These are phyloP conservation scores for Caenorhabditis sulstoni DNA, from an alignment of 2,888 invertebrate genomes.

Conservation along the genomic window DNA sequence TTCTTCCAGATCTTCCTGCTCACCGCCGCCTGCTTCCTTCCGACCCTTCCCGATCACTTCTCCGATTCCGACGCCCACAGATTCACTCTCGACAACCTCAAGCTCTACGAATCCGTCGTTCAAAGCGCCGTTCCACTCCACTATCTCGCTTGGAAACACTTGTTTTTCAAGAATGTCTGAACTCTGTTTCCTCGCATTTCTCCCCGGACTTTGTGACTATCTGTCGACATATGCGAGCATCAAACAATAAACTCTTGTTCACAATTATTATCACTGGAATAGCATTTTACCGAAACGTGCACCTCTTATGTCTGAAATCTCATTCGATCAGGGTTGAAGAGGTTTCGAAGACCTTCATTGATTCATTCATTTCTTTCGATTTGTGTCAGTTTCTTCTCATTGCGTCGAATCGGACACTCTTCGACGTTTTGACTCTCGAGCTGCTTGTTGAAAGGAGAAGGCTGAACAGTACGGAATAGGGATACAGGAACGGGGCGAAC, in stretches of 20 bases:
- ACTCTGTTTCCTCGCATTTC: neutral
- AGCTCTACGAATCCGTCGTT: constrained; percentile 41
- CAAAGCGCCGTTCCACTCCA: constrained; percentile 45
- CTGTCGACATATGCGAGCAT: neutral
- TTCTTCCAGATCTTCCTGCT: constrained; percentile 37
- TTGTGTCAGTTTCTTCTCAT: constrained; percentile 10
- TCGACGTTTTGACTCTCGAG: neutral
- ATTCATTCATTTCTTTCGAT: no score
- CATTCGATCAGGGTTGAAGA: no score
- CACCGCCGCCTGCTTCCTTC: constrained; percentile 31
- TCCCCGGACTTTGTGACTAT: no score
- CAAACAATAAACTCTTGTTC: neutral
- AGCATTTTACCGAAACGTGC: no score
- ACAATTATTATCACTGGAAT: no score
- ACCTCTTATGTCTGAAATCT: no score
- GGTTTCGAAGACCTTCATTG: no score
- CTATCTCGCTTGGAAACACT: constrained; percentile 45
- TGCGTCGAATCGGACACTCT: constrained; percentile 29
- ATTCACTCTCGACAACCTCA: constrained; percentile 40
- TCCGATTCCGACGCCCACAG: neutral
- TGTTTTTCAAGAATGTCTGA: constrained; percentile 38
- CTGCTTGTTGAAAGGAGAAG: neutral
- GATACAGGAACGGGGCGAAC: constrained; percentile 29
- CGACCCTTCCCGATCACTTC: constrained; percentile 20
- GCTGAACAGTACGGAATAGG: constrained; percentile 26